Evolutionary conservation across 1,140 invertebrate genomes (phyloP).

Genomic region (Drosophila lini): DNA sequence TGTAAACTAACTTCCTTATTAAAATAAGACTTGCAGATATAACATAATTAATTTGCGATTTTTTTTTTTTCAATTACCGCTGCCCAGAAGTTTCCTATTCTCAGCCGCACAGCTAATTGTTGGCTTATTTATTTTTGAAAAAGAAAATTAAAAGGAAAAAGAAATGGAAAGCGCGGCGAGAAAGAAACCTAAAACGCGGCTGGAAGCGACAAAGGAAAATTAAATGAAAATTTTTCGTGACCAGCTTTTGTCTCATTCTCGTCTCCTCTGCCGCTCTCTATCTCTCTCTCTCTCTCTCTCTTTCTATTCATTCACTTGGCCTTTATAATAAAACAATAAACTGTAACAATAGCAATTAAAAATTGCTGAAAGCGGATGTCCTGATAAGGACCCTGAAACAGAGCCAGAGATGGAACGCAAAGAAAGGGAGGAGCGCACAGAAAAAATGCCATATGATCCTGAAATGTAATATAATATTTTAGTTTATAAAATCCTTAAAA

Average conservation of each 20-base stretch:
- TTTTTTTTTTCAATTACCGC: conserved; percentile 35
- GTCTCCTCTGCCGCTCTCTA: not conserved
- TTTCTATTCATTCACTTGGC: conserved; percentile 77
- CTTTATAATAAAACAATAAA: conserved; percentile 81
- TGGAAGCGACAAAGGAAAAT: conserved; percentile 50
- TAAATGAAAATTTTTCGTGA: conserved; percentile 60
- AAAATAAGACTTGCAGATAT: conserved; percentile 10
- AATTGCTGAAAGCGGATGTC: conserved; percentile 81
- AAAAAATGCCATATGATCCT: not conserved
- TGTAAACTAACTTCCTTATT: not conserved
- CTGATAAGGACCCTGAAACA: conserved; percentile 66
- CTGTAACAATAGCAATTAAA: conserved; percentile 82
- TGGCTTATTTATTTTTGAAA: conserved; percentile 70
- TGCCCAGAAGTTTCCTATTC: conserved; percentile 16
- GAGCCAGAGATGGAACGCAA: conserved; percentile 1
- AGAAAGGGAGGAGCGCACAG: not conserved
- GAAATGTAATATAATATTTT: not conserved
- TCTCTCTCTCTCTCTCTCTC: not conserved
- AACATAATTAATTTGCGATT: conserved; percentile 35
- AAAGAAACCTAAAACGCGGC: conserved; percentile 43
- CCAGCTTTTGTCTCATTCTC: conserved; percentile 26
- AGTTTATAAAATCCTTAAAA: not conserved
- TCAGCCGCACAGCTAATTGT: conserved; percentile 57
- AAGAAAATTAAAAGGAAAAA: conserved; percentile 36
- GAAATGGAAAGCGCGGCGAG: conserved; percentile 24